phyloP scores from a whole-genome alignment of 2,888 invertebrate species.

The Agrotis exclamationis region DNA sequence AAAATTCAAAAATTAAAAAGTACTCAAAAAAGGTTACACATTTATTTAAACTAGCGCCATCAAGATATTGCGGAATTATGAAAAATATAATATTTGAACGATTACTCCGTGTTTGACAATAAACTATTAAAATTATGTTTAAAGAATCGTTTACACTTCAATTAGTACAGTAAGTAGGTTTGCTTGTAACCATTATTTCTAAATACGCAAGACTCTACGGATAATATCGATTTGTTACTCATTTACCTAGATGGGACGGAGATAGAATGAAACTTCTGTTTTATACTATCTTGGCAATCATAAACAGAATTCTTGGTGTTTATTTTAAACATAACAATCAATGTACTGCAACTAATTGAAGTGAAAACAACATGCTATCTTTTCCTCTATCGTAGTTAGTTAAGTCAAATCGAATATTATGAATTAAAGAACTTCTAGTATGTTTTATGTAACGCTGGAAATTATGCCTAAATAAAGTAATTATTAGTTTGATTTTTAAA shows the following conservation, averaged over 20 bases:
- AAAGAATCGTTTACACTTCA: conserved; percentile 40
- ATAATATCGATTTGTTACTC: too few species aligned
- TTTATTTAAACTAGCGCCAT: conserved; percentile 52
- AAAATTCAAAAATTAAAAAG: not conserved
- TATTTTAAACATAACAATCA: not conserved
- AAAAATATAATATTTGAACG: conserved; percentile 27
- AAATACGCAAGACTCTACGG: too few species aligned
- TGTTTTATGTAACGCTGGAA: conserved; percentile 80
- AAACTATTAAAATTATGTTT: conserved; percentile 58
- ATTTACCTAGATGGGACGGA: not conserved
- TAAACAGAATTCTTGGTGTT: too few species aligned
- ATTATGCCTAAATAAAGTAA: conserved; percentile 82
- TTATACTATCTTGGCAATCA: not conserved
- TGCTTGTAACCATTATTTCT: too few species aligned
- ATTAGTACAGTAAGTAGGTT: not conserved
- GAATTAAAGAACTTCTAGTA: conserved; percentile 72
- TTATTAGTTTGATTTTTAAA: conserved; percentile 78
- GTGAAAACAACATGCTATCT: conserved; percentile 37
- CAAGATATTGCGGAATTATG: conserved; percentile 1
- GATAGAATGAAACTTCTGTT: not conserved
- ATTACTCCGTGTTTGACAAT: conserved; percentile 66
- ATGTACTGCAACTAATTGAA: conserved; percentile 19
- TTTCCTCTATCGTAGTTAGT: conserved; percentile 66
- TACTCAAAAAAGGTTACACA: not conserved
- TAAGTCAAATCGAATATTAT: conserved; percentile 71